phyloP scores from a whole-genome alignment of 2,797 vertebrate genomes.

The Rhadinocentrus ornatus region DNA sequence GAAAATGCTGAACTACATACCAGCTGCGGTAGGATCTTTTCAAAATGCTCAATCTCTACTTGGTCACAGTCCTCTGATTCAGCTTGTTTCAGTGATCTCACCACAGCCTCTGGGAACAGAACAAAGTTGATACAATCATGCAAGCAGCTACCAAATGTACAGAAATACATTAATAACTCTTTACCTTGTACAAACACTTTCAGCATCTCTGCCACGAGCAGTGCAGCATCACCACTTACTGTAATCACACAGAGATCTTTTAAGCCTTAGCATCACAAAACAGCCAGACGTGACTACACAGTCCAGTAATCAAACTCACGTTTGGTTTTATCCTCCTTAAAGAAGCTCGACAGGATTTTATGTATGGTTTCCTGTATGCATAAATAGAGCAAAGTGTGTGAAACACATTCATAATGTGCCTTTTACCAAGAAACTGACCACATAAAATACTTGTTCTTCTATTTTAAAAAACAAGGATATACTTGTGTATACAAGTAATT shows the following conservation, averaged over 20 bases:
- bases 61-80: conserved; percentile 77
- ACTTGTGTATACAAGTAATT: no score
- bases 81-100: conserved; percentile 82
- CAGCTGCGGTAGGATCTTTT: conserved; percentile 85
- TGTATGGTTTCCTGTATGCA: conserved; percentile 73
- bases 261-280: background rate
- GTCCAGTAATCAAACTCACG: conserved; percentile 60
- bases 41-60: conserved; percentile 84
- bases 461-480: no score
- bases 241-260: conserved; percentile 20
- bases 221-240: conserved; percentile 76
- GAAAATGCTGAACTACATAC: conserved; percentile 58
- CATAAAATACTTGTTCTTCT: no score
- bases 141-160: background rate
- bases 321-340: conserved; percentile 83
- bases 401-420: no score
- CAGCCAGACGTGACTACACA: background rate
- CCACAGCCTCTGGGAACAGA: conserved; percentile 75
- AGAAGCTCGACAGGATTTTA: conserved; percentile 78
- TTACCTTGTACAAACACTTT: conserved; percentile 83
- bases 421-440: no score
- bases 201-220: conserved; percentile 81
- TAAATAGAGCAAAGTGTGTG: conserved; percentile 1
- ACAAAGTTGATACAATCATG: background rate
- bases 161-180: background rate